A percentile compares a stretch with the other conserved stretches of the same genome.
Conservation (phyloP, 2,797 vertebrate genomes). For the Xiphorhynchus erythropygius region DNA sequence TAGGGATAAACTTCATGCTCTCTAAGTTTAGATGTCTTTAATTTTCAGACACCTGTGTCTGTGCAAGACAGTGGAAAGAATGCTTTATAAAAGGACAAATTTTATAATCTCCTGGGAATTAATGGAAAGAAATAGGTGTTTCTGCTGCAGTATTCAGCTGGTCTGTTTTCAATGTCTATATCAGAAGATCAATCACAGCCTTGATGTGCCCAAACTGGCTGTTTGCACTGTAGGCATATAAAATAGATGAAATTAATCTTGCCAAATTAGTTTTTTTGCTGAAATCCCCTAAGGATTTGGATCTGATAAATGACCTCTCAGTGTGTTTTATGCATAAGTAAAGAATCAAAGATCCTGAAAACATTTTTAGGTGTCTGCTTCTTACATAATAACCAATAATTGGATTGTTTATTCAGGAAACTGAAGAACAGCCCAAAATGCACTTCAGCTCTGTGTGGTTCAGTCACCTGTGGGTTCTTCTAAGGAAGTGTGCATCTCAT, state of each 20-base stretch:
- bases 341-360: not conserved
- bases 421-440: not conserved
- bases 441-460: not conserved
- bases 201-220: not conserved
- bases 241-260: constrained; percentile 27
- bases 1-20: not conserved
- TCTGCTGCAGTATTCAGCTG: not conserved
- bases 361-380: not conserved
- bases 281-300: not conserved
- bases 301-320: constrained; percentile 33
- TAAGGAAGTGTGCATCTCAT: not conserved
- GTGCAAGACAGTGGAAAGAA: not conserved
- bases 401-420: not conserved
- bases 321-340: not conserved
- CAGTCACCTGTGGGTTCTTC: not conserved
- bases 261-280: constrained; percentile 16
- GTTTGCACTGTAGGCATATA: not conserved
- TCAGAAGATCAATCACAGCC: constrained; percentile 24
- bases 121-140: not conserved
- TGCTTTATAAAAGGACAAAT: not conserved
- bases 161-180: constrained; percentile 20
- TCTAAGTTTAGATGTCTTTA: not conserved
- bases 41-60: not conserved
- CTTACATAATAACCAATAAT: not conserved
- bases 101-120: not conserved